Evolutionary conservation across 2,113 vertebrate genomes (phyloP).

Genomic region (Sinosuthora webbiana): DNA sequence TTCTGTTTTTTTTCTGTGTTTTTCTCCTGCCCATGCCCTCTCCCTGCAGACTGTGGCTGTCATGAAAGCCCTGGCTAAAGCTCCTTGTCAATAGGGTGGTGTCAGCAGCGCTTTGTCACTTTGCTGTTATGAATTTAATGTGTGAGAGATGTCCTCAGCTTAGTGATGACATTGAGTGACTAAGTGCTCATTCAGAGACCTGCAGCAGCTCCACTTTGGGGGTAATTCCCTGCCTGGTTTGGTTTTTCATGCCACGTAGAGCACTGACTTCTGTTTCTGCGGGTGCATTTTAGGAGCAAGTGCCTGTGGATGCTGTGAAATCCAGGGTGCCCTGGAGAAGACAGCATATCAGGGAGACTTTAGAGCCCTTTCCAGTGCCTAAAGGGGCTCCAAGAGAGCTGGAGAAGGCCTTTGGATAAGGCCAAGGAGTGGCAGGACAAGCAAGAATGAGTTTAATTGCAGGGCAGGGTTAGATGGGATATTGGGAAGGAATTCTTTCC

Average conservation of each 20-base stretch:
- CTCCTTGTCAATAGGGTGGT: not conserved
- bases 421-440: not conserved
- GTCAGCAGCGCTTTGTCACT: not conserved
- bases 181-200: not conserved
- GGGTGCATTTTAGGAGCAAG: accelerated
- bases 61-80: accelerated
- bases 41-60: not conserved
- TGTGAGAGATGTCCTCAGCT: not conserved
- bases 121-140: not conserved
- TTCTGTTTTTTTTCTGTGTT: no score
- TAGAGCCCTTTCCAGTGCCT: not conserved
- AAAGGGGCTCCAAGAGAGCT: not conserved
- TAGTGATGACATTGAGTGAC: not conserved
- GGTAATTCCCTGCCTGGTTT: not conserved
- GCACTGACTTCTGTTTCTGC: not conserved
- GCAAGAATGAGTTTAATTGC: not conserved
- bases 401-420: not conserved
- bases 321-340: not conserved
- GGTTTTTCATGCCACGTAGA: not conserved
- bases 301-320: not conserved
- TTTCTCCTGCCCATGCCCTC: not conserved
- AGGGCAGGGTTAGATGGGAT: not conserved
- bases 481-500: not conserved
- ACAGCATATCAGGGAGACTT: not conserved
- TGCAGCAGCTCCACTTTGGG: not conserved